These are phyloP conservation scores for Craseonycteris thonglongyai DNA, from an alignment of 2,113 vertebrate species.

Conservation along the genomic window DNA sequence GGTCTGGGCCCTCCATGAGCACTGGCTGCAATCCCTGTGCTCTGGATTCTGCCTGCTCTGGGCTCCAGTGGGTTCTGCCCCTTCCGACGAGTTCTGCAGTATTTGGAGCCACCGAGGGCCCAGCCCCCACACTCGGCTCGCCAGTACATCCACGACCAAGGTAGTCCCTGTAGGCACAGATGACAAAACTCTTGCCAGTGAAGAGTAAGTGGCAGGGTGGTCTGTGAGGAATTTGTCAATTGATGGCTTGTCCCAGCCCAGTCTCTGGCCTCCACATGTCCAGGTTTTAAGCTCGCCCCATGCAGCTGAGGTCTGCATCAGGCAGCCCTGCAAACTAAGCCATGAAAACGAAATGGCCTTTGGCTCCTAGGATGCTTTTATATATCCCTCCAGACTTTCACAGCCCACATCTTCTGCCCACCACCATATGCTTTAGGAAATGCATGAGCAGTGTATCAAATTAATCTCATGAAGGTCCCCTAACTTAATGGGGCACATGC, in stretches of 20 bases:
- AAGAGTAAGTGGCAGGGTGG: constrained; percentile 25
- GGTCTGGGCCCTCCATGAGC: no score
- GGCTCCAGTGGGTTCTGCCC: not conserved
- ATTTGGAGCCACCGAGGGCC: not conserved
- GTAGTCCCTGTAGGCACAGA: not conserved
- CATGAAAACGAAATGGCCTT: not conserved
- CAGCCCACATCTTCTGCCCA: not conserved
- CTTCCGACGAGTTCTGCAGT: not conserved
- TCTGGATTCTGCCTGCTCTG: accelerated
- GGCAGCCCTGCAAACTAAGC: not conserved
- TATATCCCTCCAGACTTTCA: not conserved
- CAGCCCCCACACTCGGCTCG: accelerated
- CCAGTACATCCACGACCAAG: not conserved
- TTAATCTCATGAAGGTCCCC: not conserved
- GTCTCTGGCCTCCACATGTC: constrained; percentile 42
- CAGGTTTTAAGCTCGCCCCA: not conserved
- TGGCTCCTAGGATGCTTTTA: not conserved
- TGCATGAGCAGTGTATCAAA: not conserved
- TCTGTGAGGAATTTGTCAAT: not conserved
- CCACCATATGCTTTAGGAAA: constrained; percentile 13
- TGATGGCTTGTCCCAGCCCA: not conserved
- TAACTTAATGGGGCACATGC: not conserved
- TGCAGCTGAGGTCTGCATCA: not conserved
- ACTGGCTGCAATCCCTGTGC: accelerated
- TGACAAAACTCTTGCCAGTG: not conserved